phyloP scores from a whole-genome alignment of 2,113 vertebrate genomes.

The Peromyscus californicus region DNA sequence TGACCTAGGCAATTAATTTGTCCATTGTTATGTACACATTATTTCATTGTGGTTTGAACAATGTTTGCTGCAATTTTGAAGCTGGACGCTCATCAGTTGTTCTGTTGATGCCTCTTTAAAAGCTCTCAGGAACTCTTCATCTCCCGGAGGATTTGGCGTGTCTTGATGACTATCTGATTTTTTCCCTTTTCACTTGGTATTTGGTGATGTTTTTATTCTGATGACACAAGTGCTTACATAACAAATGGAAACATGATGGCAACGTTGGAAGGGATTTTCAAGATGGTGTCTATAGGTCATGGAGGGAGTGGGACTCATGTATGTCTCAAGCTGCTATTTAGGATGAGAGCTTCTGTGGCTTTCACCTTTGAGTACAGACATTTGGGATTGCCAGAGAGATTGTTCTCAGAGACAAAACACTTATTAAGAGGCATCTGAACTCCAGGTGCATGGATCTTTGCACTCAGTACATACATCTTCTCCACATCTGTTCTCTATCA shows the following conservation, averaged over 20 bases:
- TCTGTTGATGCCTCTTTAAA: not conserved
- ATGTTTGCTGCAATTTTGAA: not conserved
- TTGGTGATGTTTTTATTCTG: not conserved
- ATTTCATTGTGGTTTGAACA: not conserved
- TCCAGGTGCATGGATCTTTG: not conserved
- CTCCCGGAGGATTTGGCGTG: not conserved
- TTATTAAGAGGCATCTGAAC: not conserved
- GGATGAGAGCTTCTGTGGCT: not conserved
- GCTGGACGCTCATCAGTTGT: not conserved
- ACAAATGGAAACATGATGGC: not conserved
- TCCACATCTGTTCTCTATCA: not conserved
- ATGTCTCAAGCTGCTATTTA: not conserved
- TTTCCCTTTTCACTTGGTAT: not conserved
- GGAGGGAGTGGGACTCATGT: not conserved
- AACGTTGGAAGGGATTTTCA: not conserved
- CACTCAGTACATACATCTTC: not conserved
- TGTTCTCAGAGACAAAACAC: not conserved
- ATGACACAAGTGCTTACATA: not conserved
- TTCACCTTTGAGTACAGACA: not conserved
- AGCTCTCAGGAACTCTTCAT: not conserved
- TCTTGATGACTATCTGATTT: not conserved
- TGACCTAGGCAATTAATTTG: not conserved
- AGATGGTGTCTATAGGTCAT: not conserved
- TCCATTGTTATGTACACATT: not conserved
- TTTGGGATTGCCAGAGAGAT: not conserved